Evolutionary conservation across 2,888 invertebrate species (phyloP).

Genomic region (Cosmopolites sordidus): DNA sequence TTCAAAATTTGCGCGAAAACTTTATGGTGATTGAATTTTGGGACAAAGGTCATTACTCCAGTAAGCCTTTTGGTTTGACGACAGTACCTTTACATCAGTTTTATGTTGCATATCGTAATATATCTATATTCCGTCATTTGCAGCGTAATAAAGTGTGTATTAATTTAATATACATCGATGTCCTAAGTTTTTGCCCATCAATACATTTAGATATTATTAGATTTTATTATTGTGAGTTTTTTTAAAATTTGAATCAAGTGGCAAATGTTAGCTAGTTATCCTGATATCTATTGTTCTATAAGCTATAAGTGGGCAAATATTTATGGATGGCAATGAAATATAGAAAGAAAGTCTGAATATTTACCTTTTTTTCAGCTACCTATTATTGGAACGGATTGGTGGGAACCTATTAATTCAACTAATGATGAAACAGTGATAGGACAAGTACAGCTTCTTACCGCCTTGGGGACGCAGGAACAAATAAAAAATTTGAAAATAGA

Average conservation of each 20-base stretch:
- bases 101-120: slow-evolving; percentile 58
- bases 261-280: no score
- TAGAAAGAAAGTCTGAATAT: no score
- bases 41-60: slow-evolving; percentile 44
- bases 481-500: slow-evolving; percentile 52
- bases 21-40: slow-evolving; percentile 55
- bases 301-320: no score
- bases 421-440: slow-evolving; percentile 50
- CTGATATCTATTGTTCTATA: no score
- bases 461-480: slow-evolving; percentile 59
- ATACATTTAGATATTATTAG: no score
- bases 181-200: no score
- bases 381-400: slow-evolving; percentile 58
- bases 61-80: slow-evolving; percentile 51
- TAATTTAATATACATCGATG: slow-evolving; percentile 12
- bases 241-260: no score
- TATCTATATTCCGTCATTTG: slow-evolving; percentile 53
- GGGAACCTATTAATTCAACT: slow-evolving; percentile 53
- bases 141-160: slow-evolving; percentile 51
- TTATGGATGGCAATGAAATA: no score
- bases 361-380: slow-evolving; percentile 49
- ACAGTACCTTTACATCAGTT: slow-evolving; percentile 58
- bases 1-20: slow-evolving; percentile 55
- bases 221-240: no score
- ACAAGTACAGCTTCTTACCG: slow-evolving; percentile 55